Base-by-base conservation (phyloP, 2,888 invertebrate genomes). In the Mongoloraphidia duomilia region DNA sequence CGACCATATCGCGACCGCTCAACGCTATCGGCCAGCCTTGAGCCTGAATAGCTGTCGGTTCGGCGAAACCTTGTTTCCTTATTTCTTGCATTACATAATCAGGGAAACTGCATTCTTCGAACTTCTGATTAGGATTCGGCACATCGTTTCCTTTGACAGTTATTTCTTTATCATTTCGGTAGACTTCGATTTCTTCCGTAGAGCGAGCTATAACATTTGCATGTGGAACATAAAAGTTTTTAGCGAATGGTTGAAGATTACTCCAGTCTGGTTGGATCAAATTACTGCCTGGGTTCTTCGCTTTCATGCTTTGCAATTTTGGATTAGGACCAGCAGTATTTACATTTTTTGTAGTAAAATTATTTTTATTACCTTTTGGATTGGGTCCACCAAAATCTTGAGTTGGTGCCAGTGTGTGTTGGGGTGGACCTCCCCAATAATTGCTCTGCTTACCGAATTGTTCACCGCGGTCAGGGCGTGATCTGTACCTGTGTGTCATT, bases 1-100 rank as follows among this genome's bases (percentile, higher is more conserved):
- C 94, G 50, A 95, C 94, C 72, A 95, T 77, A 67, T 95, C 93
- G 34, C 90, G 77, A 1, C 95, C 95, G 57, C 87, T 87, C 11
- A 95, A 69, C 12, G 93, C 89, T 61, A 96, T 89, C 8, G 96
- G 95, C 94, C 94, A 95, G 35, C 94, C 92, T 63, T 92, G 90
- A 39, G 90, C 82, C 69, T 96, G 96, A 62, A 96, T 96, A 13
- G 93, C 84, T 38, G 96, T 96, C 2, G 96, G 96, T 59, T 86
- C 84, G 46, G 77, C 72, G 65, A 83, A 88, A 46, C 85, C 85
- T 64, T 84, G 90, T 57, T 84, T 83, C 55, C 80, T 73, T 57
- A 89, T 82, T 54, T 85, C 84, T 52, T 75, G 78, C 76, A 87
- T 81, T 3, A 90, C 77, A 58, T 86, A 84, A 57, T 88, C 85